Evolutionary conservation across 2,797 vertebrate species (phyloP), one percentile per base, ranked within the genome.

Genomic region (Tokudaia muenninki): DNA sequence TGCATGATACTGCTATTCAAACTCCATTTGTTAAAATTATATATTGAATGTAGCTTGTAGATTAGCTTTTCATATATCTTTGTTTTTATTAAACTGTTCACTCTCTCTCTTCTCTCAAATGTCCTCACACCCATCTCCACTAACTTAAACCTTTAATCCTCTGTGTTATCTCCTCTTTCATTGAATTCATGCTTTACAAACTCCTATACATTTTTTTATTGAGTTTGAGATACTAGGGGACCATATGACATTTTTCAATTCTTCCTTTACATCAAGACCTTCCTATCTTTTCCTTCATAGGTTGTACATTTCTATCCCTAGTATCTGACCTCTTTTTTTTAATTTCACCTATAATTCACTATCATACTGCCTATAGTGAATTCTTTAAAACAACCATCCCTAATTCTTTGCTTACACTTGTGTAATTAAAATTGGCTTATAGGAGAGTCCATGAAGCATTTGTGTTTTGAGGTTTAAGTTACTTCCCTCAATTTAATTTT

Each of bases 161-260:
- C 37, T 19, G 17, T 65, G 29, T 3, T 47, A 34, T 19, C 29
- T 34, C 29, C 24, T 47, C 26, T 83, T 84, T 67, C 12, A n/a
- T n/a, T 52, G 14, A 1, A 70, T 21, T n/a, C 34, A 50, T 9
- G 6, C 10, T 50, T 13, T 67, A 86, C 3, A 50, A 50, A 67
- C 1, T 0, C 19, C 31, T 50, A n/a, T 24, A n/a, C 67, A n/a
- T 50, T 12, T 26, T 26, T 81, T 65, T 84, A 52, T 70, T 87
- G 47, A 70, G 21, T 70, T 72, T 87, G 47, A 37, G 13, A 52
- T 26, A 24, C 1, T 70, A 10, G 3, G 0, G 14, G 6, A 24
- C 0, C 31, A 11, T 5, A 9, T 37, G 34, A 2, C 2, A 52
- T 34, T n/a, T 3, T 52, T 34, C 4, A 6, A 65, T 22, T 19